Evolutionary conservation across 2,888 invertebrate species (phyloP), one percentile per base, ranked within the genome.

Genomic region (Eristalinus sepulchralis): DNA sequence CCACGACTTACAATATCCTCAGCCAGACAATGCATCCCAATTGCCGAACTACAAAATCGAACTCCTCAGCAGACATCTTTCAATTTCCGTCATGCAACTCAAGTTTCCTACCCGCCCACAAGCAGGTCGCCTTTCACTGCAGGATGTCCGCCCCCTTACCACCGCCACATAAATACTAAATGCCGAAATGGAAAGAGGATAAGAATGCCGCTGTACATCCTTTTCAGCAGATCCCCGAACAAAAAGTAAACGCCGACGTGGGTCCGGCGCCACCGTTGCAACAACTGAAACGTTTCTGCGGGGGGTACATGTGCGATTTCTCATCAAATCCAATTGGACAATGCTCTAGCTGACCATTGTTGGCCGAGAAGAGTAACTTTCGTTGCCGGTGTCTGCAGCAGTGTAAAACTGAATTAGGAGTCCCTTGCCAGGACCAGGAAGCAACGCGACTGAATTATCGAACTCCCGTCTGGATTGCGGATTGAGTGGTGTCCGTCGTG

Each of bases 291-390:
- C 57, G 53, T 47, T 64, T 60, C 64, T 66, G 71, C 60, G 64
- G 71, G 66, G 31, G 66, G 64, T 72, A 66, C 59, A 47, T 17
- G 8, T 17, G 47, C 17, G 17, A 20, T 59, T 53, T 47, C 71
- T 64, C 34, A 79, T 72, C 66, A 79, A 79, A 79, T 79, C 66
- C 79, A 79, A 72, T 72, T 72, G 79, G 71, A 47, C 79, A 53
- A 33, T 72, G 33, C 31, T 47, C 20, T 11, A 22, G 67, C 34
- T 63, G 64, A 24, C 17, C 64, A 72, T 59, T 64, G 55, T 55
- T 70, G 39, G 31, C 27, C 11, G 34, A 57, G 11, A n/a, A 59
- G 53, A 77, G 27, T 64, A 72, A 72, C 36, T 57, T 70, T 20
- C 17, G 66, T n/a, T 9, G 36, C 10, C 24, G 3, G 57, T 24